These are phyloP conservation scores for Zaprionus camerounensis DNA, from an alignment of 1,140 invertebrate species.

Conservation along the genomic window DNA sequence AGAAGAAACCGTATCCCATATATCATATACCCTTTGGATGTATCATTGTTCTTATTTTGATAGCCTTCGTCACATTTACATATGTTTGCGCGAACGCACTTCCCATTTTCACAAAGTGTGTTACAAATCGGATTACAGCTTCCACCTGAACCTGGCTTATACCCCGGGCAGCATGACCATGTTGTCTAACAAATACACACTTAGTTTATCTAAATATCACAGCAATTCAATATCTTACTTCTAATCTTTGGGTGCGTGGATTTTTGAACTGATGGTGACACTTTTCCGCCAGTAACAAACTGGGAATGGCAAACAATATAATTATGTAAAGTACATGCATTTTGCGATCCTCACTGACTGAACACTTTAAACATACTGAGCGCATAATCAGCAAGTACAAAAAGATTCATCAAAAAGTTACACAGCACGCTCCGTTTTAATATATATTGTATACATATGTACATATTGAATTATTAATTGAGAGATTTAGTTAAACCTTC, in stretches of 20 bases:
- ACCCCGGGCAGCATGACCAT: background rate
- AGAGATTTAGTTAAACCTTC: too few relatives aligned
- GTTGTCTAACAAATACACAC: background rate
- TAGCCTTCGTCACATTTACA: conserved; percentile 17
- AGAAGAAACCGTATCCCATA: background rate
- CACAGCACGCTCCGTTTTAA: too few relatives aligned
- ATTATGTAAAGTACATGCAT: background rate
- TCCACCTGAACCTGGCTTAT: background rate
- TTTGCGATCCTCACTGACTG: background rate
- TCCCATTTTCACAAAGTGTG: background rate
- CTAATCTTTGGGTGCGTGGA: background rate
- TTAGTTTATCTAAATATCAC: background rate
- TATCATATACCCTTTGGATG: background rate
- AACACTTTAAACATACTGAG: background rate
- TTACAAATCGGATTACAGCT: background rate
- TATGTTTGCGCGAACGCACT: background rate
- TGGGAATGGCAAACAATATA: background rate
- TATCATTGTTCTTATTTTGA: background rate
- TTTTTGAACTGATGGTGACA: fast-evolving
- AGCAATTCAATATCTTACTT: background rate
- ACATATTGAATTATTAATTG: too few relatives aligned
- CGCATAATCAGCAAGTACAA: background rate
- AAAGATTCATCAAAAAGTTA: too few relatives aligned
- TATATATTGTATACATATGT: too few relatives aligned
- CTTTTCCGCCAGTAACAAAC: background rate